These are phyloP conservation scores for Mergus octosetaceus DNA, from an alignment of 2,797 vertebrate genomes.

Conservation along the genomic window DNA sequence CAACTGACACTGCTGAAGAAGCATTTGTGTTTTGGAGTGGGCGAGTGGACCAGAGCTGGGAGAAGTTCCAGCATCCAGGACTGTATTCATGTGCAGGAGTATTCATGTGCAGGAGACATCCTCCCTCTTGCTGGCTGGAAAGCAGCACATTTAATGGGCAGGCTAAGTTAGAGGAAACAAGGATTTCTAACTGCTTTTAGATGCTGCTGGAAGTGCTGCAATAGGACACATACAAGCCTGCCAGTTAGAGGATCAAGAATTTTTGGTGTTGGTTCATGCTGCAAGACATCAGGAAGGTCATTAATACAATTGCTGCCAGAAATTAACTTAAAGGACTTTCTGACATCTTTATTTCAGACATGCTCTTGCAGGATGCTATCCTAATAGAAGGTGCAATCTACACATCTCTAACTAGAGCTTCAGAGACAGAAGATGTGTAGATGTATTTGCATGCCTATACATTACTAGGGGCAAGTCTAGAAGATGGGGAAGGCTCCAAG, in stretches of 20 bases:
- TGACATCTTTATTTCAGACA: not conserved
- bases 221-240: not conserved
- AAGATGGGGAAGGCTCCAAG: not conserved
- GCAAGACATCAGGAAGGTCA: not conserved
- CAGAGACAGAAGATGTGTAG: not conserved
- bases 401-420: not conserved
- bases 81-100: not conserved
- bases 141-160: not conserved
- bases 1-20: not conserved
- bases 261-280: not conserved
- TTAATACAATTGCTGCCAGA: not conserved
- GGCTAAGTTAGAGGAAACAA: not conserved
- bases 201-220: not conserved
- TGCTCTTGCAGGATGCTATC: not conserved
- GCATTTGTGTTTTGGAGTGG: no score
- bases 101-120: not conserved
- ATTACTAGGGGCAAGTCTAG: no score
- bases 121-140: not conserved
- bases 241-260: not conserved
- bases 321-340: not conserved
- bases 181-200: not conserved
- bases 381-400: not conserved
- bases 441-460: rapidly evolving
- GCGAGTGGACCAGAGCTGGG: not conserved
- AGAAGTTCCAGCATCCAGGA: not conserved